Conservation (phyloP, 1,140 invertebrate genomes). For the Lepidurus packardi region DNA sequence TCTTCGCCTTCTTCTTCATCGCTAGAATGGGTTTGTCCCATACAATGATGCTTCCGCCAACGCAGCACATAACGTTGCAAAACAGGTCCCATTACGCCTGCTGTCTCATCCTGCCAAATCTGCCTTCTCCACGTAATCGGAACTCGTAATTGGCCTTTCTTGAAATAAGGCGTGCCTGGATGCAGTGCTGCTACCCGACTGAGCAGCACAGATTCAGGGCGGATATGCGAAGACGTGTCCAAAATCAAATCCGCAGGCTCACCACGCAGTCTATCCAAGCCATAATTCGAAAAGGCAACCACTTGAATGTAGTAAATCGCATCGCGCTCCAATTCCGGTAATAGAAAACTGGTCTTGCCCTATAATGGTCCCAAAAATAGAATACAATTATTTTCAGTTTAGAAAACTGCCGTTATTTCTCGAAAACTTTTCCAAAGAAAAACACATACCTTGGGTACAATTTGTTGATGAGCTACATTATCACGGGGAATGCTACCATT, state of each 20-base stretch:
- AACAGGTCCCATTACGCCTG: neutral
- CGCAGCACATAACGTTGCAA: neutral
- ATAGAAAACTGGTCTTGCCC: constrained; percentile 53
- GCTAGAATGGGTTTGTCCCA: constrained; percentile 13
- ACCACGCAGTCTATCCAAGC: constrained; percentile 56
- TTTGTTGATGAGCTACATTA: constrained; percentile 55
- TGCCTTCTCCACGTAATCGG: constrained; percentile 2
- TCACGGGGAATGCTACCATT: constrained; percentile 48
- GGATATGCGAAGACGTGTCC: constrained; percentile 47
- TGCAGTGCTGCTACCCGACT: constrained; percentile 15
- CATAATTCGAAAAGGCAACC: constrained; percentile 59
- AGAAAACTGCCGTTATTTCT: too few species aligned
- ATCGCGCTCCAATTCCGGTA: constrained; percentile 56
- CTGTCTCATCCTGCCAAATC: constrained; percentile 1
- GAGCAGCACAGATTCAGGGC: constrained; percentile 12
- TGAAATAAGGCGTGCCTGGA: neutral
- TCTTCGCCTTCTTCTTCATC: constrained; percentile 1
- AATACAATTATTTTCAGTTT: too few species aligned
- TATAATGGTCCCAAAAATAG: constrained; percentile 42
- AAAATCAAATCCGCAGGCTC: constrained; percentile 59
- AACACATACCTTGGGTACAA: constrained; percentile 51
- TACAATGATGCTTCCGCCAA: constrained; percentile 1
- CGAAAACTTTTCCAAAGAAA: too few species aligned
- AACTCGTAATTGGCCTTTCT: constrained; percentile 10
- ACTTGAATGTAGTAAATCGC: constrained; percentile 66